phyloP scores from a whole-genome alignment of 1,140 invertebrate genomes.

The Drosophila orosa region DNA sequence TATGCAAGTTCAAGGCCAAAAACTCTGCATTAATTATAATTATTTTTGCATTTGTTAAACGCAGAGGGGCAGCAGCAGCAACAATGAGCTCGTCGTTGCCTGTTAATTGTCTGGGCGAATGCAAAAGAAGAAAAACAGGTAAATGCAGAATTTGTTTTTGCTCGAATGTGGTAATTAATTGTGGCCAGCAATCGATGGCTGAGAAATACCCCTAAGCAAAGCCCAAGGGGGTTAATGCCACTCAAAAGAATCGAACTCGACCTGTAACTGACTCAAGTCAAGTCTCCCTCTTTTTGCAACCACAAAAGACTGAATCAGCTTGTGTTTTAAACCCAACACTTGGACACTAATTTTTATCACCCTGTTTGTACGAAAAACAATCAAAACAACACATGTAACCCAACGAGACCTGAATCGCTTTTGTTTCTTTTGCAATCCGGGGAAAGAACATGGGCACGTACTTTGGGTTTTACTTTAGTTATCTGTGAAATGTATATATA shows the following conservation, averaged over 20 bases:
- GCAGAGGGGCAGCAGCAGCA: conserved; percentile 39
- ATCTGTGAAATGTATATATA: conserved; percentile 19
- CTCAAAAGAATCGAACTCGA: conserved; percentile 6
- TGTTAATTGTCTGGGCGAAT: conserved; percentile 70
- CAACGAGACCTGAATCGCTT: not conserved
- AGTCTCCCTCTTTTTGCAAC: not conserved
- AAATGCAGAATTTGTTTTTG: conserved; percentile 70
- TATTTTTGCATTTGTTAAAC: conserved; percentile 81
- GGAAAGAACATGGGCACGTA: conserved; percentile 20
- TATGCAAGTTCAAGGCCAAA: conserved; percentile 80
- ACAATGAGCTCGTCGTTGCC: conserved; percentile 36
- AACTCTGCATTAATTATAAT: conserved; percentile 81
- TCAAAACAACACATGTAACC: conserved; percentile 2
- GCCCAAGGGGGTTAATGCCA: conserved; percentile 52
- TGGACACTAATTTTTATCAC: conserved; percentile 21
- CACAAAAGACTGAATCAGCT: conserved; percentile 1
- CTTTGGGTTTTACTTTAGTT: conserved; percentile 16
- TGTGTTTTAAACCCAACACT: conserved; percentile 11
- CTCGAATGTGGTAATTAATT: conserved; percentile 66
- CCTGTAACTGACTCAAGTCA: conserved; percentile 12
- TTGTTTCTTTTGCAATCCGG: not conserved
- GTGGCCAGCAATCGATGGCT: conserved; percentile 48
- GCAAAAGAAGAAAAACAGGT: conserved; percentile 79
- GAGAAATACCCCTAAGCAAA: conserved; percentile 14
- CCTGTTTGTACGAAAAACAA: not conserved